Conservation (phyloP, 1,140 invertebrate genomes). For the Ceratitis capitata region DNA sequence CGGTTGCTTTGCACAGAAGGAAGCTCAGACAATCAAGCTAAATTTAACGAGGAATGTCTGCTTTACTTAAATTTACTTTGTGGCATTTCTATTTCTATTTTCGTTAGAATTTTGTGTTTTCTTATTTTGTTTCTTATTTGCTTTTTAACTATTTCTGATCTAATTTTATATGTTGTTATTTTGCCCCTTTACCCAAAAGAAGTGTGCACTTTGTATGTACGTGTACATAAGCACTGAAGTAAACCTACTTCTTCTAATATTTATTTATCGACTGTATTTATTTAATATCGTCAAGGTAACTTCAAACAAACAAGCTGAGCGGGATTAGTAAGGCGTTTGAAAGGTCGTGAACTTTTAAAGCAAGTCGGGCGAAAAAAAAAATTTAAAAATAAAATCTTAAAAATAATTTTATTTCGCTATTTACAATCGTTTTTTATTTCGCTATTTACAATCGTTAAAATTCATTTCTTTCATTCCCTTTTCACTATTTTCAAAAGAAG, state of each 20-base stretch:
- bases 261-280: neutral
- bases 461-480: too few relatives aligned
- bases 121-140: too few relatives aligned
- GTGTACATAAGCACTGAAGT: neutral
- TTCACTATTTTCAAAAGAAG: too few relatives aligned
- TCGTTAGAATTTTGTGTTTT: neutral
- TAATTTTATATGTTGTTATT: neutral
- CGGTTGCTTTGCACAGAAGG: neutral
- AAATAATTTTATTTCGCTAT: too few relatives aligned
- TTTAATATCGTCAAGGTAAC: conserved; percentile 15
- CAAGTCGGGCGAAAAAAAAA: neutral
- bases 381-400: too few relatives aligned
- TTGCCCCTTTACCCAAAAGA: neutral
- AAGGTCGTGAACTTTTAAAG: neutral
- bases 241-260: neutral
- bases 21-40: neutral
- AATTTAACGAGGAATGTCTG: too few relatives aligned
- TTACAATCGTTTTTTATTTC: too few relatives aligned
- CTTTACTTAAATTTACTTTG: neutral
- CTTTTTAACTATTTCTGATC: neutral
- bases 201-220: neutral
- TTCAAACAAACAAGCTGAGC: neutral
- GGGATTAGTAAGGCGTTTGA: neutral
- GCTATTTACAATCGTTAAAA: too few relatives aligned
- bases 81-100: neutral